Base-by-base conservation (phyloP, 2,888 invertebrate species). In the Drosophila nigritarsus region DNA sequence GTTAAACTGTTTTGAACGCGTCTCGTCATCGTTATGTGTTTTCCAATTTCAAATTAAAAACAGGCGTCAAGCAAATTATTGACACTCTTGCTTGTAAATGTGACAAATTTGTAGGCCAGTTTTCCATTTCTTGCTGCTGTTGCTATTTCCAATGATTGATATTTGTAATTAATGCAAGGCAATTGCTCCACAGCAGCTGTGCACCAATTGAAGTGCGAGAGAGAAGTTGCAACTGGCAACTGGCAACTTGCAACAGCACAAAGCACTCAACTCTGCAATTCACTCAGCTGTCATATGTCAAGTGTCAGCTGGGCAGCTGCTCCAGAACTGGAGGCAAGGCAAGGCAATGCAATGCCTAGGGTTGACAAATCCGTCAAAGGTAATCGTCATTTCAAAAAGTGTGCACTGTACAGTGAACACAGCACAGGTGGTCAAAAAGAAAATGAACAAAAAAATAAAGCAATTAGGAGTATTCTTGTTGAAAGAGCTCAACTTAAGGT, bases 1-100 rank as follows among this genome's bases (percentile, higher is more conserved):
- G 55, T 65, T 82, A 82, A 88, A 73, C 79, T 84, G 87, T 89
- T 84, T 84, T 82, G 89, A 87, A 68, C 56, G 68, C 64, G n/a
- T 61, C 38, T 58, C 73, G 67, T 76, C 67, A 76, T 40, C 54
- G 49, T 76, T 65, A 66, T 49, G 36, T 27, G n/a, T 62, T 54
- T 80, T 68, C 42, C 62, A 73, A 54, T 61, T 80, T 48, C 24
- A 32, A 49, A 69, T 72, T 66, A 61, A 73, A 68, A 58, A 68
- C 62, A 54, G 54, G 73, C 68, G 73, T 59, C 65, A 69, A 65
- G 38, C 55, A 45, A 66, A 72, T 58, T 72, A 77, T 61, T 55
- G 66, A 63, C 59, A 60, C 62, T 71, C 65, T 48, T 29, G 59
- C 9, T 50, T 18, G 29, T 34, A 55, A 24, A 50, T 51, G 54